Conservation (phyloP, 2,113 vertebrate genomes). For the Aplodontia rufa region DNA sequence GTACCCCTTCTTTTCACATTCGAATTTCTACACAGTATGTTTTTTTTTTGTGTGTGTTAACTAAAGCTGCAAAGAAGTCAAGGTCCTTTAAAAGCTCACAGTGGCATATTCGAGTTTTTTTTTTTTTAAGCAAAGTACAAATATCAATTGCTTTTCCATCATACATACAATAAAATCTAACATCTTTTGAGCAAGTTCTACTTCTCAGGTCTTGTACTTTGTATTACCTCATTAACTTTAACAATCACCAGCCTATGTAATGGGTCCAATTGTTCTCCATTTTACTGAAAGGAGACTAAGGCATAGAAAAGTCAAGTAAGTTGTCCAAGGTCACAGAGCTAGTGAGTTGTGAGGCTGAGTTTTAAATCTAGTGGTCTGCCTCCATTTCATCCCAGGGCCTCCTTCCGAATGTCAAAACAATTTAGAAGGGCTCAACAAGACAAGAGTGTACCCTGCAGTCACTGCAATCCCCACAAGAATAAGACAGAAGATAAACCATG, state of each 20-base stretch:
- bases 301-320: neutral
- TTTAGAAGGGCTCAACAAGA: neutral
- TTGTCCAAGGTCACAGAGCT: neutral
- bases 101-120: neutral
- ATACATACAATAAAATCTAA: neutral
- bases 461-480: accelerated
- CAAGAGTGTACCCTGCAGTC: neutral
- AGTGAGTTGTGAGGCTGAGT: neutral
- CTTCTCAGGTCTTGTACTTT: neutral
- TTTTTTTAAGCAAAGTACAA: neutral
- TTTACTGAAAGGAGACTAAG: neutral
- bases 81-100: constrained; percentile 38
- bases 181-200: neutral
- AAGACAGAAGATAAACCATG: neutral
- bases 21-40: neutral
- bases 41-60: neutral
- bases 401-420: neutral
- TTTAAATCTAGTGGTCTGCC: neutral
- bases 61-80: constrained; percentile 13
- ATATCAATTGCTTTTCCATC: neutral
- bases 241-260: neutral
- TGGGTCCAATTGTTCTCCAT: neutral
- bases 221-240: neutral
- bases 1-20: constrained; percentile 33
- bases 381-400: accelerated